phyloP scores from a whole-genome alignment of 2,888 invertebrate species.

The Protonemura montana region DNA sequence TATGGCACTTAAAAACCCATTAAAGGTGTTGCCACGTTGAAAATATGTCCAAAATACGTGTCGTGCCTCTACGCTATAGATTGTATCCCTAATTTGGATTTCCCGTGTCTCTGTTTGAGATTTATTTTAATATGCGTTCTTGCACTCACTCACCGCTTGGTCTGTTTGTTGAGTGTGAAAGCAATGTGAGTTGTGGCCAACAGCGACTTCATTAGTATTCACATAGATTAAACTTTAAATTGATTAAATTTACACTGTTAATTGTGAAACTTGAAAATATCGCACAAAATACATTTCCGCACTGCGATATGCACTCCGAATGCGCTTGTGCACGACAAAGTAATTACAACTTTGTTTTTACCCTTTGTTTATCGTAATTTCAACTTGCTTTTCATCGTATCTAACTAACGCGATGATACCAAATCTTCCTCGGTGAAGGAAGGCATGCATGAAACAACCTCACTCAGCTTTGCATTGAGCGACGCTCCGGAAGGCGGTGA shows the following conservation, averaged over 20 bases:
- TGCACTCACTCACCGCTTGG: background rate
- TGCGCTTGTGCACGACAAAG: background rate
- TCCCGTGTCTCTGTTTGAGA: background rate
- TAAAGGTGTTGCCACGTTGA: background rate
- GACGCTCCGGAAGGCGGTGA: background rate
- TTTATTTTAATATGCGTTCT: background rate
- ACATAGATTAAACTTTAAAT: background rate
- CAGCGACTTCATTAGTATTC: background rate
- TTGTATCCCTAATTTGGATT: background rate
- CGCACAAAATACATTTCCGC: background rate
- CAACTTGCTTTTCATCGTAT: too few relatives aligned
- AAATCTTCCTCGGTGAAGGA: background rate
- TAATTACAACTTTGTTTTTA: too few relatives aligned
- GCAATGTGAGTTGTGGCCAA: background rate
- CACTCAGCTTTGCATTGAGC: background rate
- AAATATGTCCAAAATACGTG: background rate
- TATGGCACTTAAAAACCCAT: background rate
- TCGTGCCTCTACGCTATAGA: background rate
- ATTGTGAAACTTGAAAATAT: background rate
- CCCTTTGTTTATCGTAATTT: too few relatives aligned
- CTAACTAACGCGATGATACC: background rate
- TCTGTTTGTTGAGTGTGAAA: background rate
- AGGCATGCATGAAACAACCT: background rate
- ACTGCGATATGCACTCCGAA: background rate
- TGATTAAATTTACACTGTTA: background rate